Percentiles rank a stretch among this genome's conserved stretches.
These are phyloP conservation scores for Agonopterix heracliana DNA, from an alignment of 2,888 invertebrate genomes.

Conservation along the genomic window DNA sequence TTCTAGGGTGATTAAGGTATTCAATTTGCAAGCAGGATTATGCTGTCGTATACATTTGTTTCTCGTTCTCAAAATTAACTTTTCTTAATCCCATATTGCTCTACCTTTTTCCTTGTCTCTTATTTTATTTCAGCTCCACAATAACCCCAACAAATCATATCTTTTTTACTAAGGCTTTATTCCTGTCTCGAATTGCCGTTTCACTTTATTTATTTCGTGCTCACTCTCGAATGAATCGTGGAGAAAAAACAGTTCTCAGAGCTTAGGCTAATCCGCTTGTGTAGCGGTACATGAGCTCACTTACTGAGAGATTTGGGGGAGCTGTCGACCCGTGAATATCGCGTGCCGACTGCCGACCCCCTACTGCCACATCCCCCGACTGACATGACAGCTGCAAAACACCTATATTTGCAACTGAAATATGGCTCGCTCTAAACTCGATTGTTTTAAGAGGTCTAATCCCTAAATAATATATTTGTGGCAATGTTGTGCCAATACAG, in stretches of 20 bases:
- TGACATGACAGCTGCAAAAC: conserved; percentile 16
- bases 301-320: conserved; percentile 44
- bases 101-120: too few species aligned
- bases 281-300: conserved; percentile 43
- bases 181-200: conserved; percentile 31
- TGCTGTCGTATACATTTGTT: too few species aligned
- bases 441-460: too few species aligned
- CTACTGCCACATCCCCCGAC: conserved; percentile 11
- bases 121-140: not conserved
- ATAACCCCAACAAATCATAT: conserved; percentile 27
- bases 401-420: not conserved
- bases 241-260: conserved; percentile 49
- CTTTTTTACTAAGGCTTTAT: conserved; percentile 27
- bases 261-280: conserved; percentile 51
- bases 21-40: too few species aligned
- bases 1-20: too few species aligned
- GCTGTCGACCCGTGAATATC: conserved; percentile 34
- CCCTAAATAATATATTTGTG: too few species aligned
- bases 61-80: too few species aligned
- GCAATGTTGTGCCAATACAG: too few species aligned
- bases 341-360: conserved; percentile 10
- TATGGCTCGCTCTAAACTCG: not conserved
- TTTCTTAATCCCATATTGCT: too few species aligned
- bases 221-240: conserved; percentile 41
- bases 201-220: conserved; percentile 44